Percentiles rank a stretch among this genome's conserved stretches.
These are phyloP conservation scores for Lucilia sericata DNA, from an alignment of 1,140 invertebrate genomes.

Conservation along the genomic window DNA sequence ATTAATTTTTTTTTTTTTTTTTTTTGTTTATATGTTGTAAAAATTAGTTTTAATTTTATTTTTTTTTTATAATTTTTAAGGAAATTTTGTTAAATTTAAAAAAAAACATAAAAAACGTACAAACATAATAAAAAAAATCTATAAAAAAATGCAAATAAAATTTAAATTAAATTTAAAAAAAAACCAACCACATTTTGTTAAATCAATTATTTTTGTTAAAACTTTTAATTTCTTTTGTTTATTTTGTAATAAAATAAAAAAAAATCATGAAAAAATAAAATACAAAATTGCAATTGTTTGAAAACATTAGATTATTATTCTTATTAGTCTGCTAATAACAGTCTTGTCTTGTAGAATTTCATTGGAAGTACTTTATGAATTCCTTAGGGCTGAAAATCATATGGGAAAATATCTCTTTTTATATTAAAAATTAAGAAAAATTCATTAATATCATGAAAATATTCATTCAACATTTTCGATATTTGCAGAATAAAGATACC, in stretches of 20 bases:
- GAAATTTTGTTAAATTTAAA: constrained; percentile 39
- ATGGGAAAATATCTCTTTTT: too few relatives aligned
- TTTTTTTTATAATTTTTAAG: constrained; percentile 36
- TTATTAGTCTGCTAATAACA: not conserved
- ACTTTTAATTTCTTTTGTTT: constrained; percentile 8
- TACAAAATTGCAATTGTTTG: not conserved
- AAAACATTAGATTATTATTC: not conserved
- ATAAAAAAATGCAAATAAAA: constrained; percentile 10
- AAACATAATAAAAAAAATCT: not conserved
- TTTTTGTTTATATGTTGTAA: constrained; percentile 38
- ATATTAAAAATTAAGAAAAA: too few relatives aligned
- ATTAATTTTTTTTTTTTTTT: not conserved
- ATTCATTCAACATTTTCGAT: too few relatives aligned
- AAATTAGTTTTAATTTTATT: constrained; percentile 39
- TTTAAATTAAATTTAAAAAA: constrained; percentile 31
- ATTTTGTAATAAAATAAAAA: not conserved
- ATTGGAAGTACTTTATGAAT: too few relatives aligned
- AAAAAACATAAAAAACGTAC: constrained; percentile 20
- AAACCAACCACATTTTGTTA: not conserved
- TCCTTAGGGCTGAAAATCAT: too few relatives aligned
- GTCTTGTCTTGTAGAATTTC: not conserved
- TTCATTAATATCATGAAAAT: too few relatives aligned
- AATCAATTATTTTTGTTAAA: not conserved
- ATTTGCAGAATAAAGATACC: too few relatives aligned
- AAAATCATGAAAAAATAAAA: not conserved